Evolutionary conservation across 2,888 invertebrate species (phyloP).

Genomic region (Brachynemurus nebulosus): DNA sequence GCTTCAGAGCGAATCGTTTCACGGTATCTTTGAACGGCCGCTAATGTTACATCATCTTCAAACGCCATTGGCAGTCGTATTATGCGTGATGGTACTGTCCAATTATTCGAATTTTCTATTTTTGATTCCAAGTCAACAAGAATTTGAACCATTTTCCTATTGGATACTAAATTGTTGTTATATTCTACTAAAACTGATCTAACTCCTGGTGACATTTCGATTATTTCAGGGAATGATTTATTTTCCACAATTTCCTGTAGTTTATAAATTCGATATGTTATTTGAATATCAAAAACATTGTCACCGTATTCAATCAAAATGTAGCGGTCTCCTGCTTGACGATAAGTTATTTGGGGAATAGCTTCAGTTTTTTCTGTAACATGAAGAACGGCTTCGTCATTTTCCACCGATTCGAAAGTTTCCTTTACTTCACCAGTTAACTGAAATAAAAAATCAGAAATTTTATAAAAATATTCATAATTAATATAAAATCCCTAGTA

Average conservation of each 20-base stretch:
- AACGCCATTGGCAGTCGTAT: not conserved
- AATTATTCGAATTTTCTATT: not conserved
- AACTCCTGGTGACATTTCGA: conserved; percentile 4
- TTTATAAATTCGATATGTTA: not conserved
- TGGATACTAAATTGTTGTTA: not conserved
- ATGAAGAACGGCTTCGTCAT: not conserved
- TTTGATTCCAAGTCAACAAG: not conserved
- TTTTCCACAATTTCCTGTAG: not conserved
- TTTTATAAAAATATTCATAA: not conserved
- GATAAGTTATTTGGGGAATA: not conserved
- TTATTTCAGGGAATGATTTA: not conserved
- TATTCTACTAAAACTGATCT: not conserved
- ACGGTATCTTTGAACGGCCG: not conserved
- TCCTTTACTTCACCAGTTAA: not conserved
- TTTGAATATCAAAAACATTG: not conserved
- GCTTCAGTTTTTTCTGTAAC: not conserved
- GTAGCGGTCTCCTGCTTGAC: conserved; percentile 2
- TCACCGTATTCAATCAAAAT: conserved; percentile 5
- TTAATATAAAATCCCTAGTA: too few relatives aligned
- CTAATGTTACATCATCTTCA: conserved; percentile 4
- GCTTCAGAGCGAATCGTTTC: conserved; percentile 4
- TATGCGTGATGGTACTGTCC: conserved; percentile 1
- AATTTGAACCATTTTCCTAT: not conserved
- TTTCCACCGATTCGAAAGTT: not conserved
- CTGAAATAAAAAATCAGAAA: not conserved